Base-by-base conservation (phyloP, 2,797 vertebrate genomes). In the Sternotherus odoratus region DNA sequence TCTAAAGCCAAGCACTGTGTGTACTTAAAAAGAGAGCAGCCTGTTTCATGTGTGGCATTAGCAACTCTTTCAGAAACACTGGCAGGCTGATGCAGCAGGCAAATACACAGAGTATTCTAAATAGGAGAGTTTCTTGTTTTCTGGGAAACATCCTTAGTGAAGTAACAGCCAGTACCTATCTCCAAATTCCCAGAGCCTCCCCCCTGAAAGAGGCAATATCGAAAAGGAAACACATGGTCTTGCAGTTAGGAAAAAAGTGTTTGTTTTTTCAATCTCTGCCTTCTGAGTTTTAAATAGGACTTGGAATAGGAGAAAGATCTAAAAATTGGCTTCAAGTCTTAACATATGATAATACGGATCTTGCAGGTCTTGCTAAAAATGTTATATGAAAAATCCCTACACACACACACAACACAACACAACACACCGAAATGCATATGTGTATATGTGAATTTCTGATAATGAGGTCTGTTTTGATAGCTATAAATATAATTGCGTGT, bases 61-160 rank as follows among this genome's bases (percentile, higher is more conserved):
- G 75, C n/a, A 54, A 50, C 26, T 46, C 10, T 28, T 23, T 30
- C 79, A 69, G 69, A 5, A 33, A 33, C 7, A 30, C 78, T 12
- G 83, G 53, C 23, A 12, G 39, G 39, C 10, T 21, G 33, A 39
- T 36, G 85, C 57, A 82, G 85, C 82, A 78, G n/a, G 85, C 75
- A 87, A 78, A 74, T 82, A 49, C 51, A 77, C 77, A 33, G 51
- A 51, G 60, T 54, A 80, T 77, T 74, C 54, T 36, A 77, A 77
- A 12, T 30, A 74, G 48, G 4, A 49, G 53, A 78, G 84, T 79
- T 51, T 57, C 82, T 28, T 54, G 28, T 87, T 79, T 92, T 90
- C 86, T 81, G 94, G 93, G 91, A 92, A 86, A 60, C 15, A 26
- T 85, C 53, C 89, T 63, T 51, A 4, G 90, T n/a, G 78, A 43